A percentile compares a stretch with the other conserved stretches of the same genome.
Evolutionary conservation across 2,888 invertebrate genomes (phyloP).

Genomic region (Lymantria dispar): DNA sequence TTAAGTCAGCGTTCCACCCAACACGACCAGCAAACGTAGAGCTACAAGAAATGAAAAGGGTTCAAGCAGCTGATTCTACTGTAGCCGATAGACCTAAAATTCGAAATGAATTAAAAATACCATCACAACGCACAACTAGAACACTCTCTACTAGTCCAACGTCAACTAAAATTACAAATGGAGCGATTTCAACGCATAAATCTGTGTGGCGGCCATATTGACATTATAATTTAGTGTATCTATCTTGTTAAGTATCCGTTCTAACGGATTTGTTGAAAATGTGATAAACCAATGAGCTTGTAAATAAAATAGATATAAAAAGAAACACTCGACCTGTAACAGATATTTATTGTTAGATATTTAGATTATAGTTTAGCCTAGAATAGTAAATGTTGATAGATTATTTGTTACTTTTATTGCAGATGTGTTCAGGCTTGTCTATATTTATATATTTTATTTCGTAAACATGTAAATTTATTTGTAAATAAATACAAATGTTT

Average conservation of each 20-base stretch:
- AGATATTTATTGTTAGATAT: slow-evolving; percentile 69
- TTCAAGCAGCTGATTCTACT: slow-evolving; percentile 83
- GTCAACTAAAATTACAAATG: slow-evolving; percentile 82
- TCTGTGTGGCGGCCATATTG: slow-evolving; percentile 90
- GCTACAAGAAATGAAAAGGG: slow-evolving; percentile 77
- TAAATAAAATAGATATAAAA: slow-evolving; percentile 66
- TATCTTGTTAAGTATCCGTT: slow-evolving; percentile 4
- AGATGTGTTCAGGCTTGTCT: slow-evolving; percentile 70
- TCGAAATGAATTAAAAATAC: slow-evolving; percentile 83
- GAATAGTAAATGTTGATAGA: slow-evolving; percentile 52
- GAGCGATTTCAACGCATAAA: slow-evolving; percentile 82
- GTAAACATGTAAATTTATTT: slow-evolving; percentile 29
- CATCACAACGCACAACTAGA: slow-evolving; percentile 77
- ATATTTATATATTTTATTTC: slow-evolving; percentile 24
- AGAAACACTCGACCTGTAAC: slow-evolving; percentile 54
- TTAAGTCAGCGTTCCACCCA: slow-evolving; percentile 88
- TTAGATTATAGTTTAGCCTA: slow-evolving; percentile 49
- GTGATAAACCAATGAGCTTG: slow-evolving; percentile 81
- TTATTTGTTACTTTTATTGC: slow-evolving; percentile 64
- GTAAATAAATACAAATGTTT: slow-evolving; percentile 29
- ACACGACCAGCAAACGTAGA: slow-evolving; percentile 83
- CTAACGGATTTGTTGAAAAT: slow-evolving; percentile 44
- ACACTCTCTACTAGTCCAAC: slow-evolving; percentile 72
- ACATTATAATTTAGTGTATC: slow-evolving; percentile 34
- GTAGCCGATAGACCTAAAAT: slow-evolving; percentile 73